Percentiles rank a stretch among this genome's conserved stretches.
phyloP scores from a whole-genome alignment of 2,113 vertebrate genomes.

The Diadophis punctatus region DNA sequence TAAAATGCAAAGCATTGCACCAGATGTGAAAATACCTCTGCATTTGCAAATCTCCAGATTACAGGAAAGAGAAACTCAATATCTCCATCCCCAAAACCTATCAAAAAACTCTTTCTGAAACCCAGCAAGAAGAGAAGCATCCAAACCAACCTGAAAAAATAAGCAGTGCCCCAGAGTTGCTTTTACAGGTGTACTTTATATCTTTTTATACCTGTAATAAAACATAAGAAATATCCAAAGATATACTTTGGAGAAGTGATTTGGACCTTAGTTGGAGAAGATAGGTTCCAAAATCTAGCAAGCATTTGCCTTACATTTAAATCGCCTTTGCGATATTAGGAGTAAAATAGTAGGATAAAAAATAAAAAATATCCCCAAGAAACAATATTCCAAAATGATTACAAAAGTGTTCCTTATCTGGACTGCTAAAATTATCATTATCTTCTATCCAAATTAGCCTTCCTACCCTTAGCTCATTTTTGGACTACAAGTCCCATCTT shows the following conservation, averaged over 20 bases:
- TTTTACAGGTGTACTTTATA: neutral
- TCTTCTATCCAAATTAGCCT: neutral
- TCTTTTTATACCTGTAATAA: neutral
- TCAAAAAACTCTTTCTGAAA: neutral
- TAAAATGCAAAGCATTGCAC: neutral
- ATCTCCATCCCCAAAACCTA: neutral
- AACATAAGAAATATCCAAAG: neutral
- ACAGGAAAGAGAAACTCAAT: neutral
- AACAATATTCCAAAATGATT: neutral
- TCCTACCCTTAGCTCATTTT: neutral
- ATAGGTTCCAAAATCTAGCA: neutral
- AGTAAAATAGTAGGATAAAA: neutral
- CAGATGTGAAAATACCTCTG: neutral
- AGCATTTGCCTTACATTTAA: neutral
- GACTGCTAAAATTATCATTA: neutral
- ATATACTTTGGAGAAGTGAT: neutral
- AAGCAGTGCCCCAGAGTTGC: neutral
- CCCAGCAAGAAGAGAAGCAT: neutral
- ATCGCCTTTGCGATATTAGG: neutral
- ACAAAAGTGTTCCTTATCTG: neutral
- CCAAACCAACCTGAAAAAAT: neutral
- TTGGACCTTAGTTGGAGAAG: neutral
- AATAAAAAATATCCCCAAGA: neutral
- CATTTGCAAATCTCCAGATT: neutral
- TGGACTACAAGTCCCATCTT: neutral